Conservation (phyloP, 1,140 invertebrate genomes). For the Cotesia glomerata region DNA sequence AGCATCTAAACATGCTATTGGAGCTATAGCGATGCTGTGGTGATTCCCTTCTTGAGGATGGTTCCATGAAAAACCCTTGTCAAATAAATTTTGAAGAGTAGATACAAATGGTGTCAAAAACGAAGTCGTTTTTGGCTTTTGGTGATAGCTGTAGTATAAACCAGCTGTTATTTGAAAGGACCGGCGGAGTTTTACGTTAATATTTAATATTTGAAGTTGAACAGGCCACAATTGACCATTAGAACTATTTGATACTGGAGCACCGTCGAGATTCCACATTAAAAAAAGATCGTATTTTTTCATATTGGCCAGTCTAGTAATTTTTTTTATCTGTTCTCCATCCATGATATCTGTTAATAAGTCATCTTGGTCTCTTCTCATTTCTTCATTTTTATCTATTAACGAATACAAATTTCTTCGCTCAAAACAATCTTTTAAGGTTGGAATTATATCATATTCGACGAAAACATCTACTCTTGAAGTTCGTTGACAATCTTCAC, state of each 20-base stretch:
- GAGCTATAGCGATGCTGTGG: conserved; percentile 20
- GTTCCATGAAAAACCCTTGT: conserved; percentile 9
- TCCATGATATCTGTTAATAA: no score
- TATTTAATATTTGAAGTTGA: conserved; percentile 18
- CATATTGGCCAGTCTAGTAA: no score
- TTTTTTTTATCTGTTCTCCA: no score
- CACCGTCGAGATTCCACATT: neutral
- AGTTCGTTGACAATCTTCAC: no score
- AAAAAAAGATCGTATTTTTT: no score
- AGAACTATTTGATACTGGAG: neutral
- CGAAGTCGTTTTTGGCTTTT: conserved; percentile 17
- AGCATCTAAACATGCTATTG: conserved; percentile 19
- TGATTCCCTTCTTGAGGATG: neutral
- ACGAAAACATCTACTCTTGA: no score
- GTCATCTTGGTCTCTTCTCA: no score
- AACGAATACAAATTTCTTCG: no score
- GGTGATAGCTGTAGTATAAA: conserved; percentile 13
- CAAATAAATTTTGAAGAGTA: conserved; percentile 1
- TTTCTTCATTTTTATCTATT: no score
- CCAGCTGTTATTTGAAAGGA: conserved; percentile 25
- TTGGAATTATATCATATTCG: no score
- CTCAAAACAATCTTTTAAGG: no score
- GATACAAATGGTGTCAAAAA: conserved; percentile 22
- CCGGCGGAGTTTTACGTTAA: conserved; percentile 9
- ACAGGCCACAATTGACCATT: neutral